phyloP scores from a whole-genome alignment of 2,113 vertebrate species.

The Carassius auratus region DNA sequence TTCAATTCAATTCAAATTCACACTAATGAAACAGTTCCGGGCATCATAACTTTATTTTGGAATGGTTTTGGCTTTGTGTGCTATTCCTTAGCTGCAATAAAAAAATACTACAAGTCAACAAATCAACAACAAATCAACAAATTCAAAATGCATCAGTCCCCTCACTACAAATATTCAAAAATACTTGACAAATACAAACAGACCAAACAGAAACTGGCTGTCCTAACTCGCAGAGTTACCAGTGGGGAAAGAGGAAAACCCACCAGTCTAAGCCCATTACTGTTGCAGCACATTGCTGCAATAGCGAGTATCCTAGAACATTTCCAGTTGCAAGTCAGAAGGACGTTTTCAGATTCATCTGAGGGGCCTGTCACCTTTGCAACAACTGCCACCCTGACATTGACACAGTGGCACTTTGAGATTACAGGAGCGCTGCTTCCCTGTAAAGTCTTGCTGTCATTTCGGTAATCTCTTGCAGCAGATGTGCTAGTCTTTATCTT shows the following conservation, averaged over 20 bases:
- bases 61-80: no score
- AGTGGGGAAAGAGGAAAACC: neutral
- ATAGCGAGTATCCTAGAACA: neutral
- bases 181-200: neutral
- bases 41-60: no score
- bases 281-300: constrained; percentile 11
- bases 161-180: no score
- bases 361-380: constrained; percentile 16
- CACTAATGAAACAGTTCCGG: no score
- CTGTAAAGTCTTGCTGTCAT: constrained; percentile 29
- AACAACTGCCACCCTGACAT: constrained; percentile 25
- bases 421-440: neutral
- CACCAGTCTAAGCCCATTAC: neutral
- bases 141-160: no score
- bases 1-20: neutral
- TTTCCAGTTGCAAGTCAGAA: constrained; percentile 25
- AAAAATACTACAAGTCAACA: neutral
- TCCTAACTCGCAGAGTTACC: neutral
- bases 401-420: constrained; percentile 29
- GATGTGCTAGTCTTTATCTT: constrained; percentile 17
- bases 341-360: constrained; percentile 26
- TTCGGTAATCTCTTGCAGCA: constrained; percentile 24
- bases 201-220: neutral
- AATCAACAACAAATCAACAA: no score
- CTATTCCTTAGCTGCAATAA: no score